phyloP scores from a whole-genome alignment of 2,113 vertebrate genomes.

The Otocyon megalotis region DNA sequence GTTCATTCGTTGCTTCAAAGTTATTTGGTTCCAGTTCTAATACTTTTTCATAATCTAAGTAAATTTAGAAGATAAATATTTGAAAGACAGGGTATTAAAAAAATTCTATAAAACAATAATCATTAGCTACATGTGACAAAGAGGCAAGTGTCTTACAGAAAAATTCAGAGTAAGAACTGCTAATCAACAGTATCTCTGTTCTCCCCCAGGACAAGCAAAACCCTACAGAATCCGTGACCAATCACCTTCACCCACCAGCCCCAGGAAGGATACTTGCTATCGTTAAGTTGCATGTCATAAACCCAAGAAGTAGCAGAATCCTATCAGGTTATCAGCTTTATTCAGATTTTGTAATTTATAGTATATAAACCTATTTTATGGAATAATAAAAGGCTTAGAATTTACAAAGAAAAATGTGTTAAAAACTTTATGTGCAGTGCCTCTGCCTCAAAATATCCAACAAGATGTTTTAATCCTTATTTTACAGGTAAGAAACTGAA shows the following conservation, averaged over 20 bases:
- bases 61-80: slow-evolving; percentile 64
- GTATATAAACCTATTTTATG: not conserved
- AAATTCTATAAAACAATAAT: not conserved
- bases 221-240: not conserved
- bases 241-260: not conserved
- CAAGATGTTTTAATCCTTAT: not conserved
- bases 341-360: not conserved
- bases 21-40: slow-evolving; percentile 93
- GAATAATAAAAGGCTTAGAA: not conserved
- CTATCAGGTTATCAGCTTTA: not conserved
- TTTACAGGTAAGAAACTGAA: not conserved
- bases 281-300: not conserved
- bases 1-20: slow-evolving; percentile 92
- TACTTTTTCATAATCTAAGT: slow-evolving; percentile 94
- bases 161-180: slow-evolving; percentile 39
- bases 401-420: not conserved
- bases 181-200: not conserved
- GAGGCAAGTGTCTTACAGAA: not conserved
- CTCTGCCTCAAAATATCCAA: not conserved
- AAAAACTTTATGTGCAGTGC: not conserved
- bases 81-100: slow-evolving; percentile 1
- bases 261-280: not conserved
- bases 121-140: not conserved
- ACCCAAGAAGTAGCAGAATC: slow-evolving; percentile 28
- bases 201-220: not conserved